Conservation (phyloP, 2,888 invertebrate species). For the Ctenicera cuprea region DNA sequence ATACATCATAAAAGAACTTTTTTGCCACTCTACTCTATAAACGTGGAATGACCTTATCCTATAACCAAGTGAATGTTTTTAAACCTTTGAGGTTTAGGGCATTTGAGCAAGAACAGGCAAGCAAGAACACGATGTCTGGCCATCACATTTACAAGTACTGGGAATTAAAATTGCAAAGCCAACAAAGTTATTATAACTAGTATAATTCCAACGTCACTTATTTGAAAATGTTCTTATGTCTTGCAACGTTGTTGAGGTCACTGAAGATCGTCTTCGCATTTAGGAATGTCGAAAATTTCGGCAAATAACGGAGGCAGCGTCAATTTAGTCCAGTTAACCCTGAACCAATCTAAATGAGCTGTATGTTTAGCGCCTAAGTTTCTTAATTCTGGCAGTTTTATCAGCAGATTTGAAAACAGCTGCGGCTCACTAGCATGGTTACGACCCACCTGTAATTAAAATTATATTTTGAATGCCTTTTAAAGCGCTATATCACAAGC, state of each 20-base stretch:
- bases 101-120: conserved; percentile 54
- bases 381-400: conserved; percentile 84
- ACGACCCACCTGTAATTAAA: conserved; percentile 73
- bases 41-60: conserved; percentile 24
- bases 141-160: conserved; percentile 48
- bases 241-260: conserved; percentile 59
- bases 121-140: conserved; percentile 44
- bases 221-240: conserved; percentile 23
- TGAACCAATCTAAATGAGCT: conserved; percentile 92
- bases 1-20: neutral
- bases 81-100: conserved; percentile 16
- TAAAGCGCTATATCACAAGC: too few relatives aligned
- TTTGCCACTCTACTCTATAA: neutral
- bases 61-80: conserved; percentile 12
- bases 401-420: conserved; percentile 75
- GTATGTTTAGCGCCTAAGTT: conserved; percentile 89
- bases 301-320: conserved; percentile 94
- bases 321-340: conserved; percentile 89
- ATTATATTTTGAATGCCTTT: neutral
- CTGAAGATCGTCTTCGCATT: conserved; percentile 82
- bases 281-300: conserved; percentile 97
- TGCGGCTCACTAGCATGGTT: conserved; percentile 78
- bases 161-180: conserved; percentile 53
- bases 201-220: conserved; percentile 32
- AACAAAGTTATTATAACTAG: conserved; percentile 42